phyloP scores from a whole-genome alignment of 2,113 vertebrate species.

The Ancistrus triradiatus region DNA sequence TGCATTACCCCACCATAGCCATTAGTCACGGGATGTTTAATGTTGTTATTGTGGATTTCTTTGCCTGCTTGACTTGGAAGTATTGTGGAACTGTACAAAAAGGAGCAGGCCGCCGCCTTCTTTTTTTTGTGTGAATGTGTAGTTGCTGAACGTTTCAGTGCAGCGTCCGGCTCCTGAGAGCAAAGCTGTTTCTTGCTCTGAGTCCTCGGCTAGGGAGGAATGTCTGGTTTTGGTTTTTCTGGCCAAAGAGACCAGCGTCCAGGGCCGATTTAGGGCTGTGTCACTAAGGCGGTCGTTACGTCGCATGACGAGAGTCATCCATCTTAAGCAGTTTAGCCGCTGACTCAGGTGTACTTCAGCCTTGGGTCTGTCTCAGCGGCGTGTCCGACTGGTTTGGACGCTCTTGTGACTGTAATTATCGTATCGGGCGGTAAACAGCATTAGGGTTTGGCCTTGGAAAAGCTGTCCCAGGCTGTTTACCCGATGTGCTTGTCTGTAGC shows the following conservation, averaged over 20 bases:
- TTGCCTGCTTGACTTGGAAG: too few species aligned
- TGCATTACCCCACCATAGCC: too few species aligned
- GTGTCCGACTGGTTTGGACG: conserved; percentile 9
- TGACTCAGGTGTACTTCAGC: background rate
- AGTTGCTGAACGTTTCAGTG: conserved; percentile 1
- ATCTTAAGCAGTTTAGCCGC: background rate
- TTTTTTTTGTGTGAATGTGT: background rate
- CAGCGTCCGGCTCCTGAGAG: conserved; percentile 11
- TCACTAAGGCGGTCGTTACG: too few species aligned
- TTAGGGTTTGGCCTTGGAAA: background rate
- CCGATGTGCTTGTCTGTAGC: too few species aligned
- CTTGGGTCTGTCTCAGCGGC: background rate
- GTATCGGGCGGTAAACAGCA: conserved; percentile 2
- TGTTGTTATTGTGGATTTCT: too few species aligned
- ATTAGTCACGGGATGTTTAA: too few species aligned
- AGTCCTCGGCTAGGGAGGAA: conserved; percentile 29
- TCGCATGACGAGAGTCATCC: background rate
- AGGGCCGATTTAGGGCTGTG: background rate
- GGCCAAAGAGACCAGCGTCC: conserved; percentile 9
- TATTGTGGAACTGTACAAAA: too few species aligned
- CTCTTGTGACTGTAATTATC: conserved; percentile 7
- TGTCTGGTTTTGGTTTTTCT: conserved; percentile 35
- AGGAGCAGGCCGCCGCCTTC: too few species aligned
- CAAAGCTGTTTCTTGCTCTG: conserved; percentile 7
- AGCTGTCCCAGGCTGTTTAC: background rate